These are phyloP conservation scores for Brachypterus glaber DNA, from an alignment of 2,888 invertebrate species.

Conservation along the genomic window DNA sequence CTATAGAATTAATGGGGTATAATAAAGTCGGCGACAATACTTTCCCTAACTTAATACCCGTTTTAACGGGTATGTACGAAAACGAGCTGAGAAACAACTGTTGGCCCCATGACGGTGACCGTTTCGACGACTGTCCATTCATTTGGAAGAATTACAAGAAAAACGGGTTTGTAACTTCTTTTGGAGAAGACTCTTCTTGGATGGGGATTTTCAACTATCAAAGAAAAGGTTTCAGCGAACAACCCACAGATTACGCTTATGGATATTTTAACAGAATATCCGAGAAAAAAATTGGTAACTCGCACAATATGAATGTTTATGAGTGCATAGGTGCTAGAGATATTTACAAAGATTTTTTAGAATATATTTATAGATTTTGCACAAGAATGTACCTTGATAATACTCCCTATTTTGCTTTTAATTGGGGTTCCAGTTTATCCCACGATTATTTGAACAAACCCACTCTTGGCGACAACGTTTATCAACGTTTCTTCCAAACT, in stretches of 20 bases:
- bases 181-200: constrained; percentile 72
- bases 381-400: constrained; percentile 47
- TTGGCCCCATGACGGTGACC: constrained; percentile 42
- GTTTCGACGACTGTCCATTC: constrained; percentile 72
- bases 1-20: constrained; percentile 76
- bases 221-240: constrained; percentile 63
- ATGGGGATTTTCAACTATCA: constrained; percentile 75
- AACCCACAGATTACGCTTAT: constrained; percentile 79
- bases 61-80: constrained; percentile 62
- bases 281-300: constrained; percentile 57
- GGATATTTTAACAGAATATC: constrained; percentile 63
- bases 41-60: constrained; percentile 78
- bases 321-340: constrained; percentile 63
- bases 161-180: constrained; percentile 65
- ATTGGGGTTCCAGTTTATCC: constrained; percentile 75
- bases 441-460: constrained; percentile 80
- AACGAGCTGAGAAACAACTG: constrained; percentile 56
- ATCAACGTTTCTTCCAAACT: constrained; percentile 48
- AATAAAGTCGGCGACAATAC: constrained; percentile 94
- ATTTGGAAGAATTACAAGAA: constrained; percentile 73
- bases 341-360: constrained; percentile 60
- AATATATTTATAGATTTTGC: constrained; percentile 59
- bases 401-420: constrained; percentile 66
- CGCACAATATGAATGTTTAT: constrained; percentile 52
- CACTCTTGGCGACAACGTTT: constrained; percentile 58